phyloP scores from a whole-genome alignment of 2,888 invertebrate species.

The Agelastica alni region DNA sequence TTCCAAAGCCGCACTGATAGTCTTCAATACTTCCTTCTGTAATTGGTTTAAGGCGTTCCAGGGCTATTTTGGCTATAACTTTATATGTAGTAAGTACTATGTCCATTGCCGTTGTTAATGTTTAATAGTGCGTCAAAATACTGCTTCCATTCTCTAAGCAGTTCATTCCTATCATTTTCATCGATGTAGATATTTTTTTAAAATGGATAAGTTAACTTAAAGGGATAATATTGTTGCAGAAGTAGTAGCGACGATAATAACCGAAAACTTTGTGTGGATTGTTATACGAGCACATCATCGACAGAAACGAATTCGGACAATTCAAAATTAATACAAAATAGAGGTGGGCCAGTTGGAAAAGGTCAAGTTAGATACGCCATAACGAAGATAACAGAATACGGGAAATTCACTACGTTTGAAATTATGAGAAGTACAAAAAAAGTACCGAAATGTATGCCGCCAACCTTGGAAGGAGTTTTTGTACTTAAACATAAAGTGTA shows the following conservation, averaged over 20 bases:
- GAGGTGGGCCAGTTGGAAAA: constrained; percentile 3
- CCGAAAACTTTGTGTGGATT: constrained; percentile 24
- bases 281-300: constrained; percentile 27
- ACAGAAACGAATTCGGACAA: constrained; percentile 1
- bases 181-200: no score
- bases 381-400: constrained; percentile 49
- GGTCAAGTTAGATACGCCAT: constrained; percentile 45
- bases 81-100: no score
- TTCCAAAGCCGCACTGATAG: no score
- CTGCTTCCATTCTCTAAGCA: no score
- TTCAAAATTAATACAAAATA: constrained; percentile 4
- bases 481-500: constrained; percentile 31
- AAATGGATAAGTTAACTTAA: no score
- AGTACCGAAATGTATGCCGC: constrained; percentile 45
- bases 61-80: no score
- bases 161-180: no score
- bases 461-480: constrained; percentile 46
- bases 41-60: no score
- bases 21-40: no score
- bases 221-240: no score
- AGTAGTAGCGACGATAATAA: not conserved
- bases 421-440: constrained; percentile 49
- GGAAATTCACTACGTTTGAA: constrained; percentile 50
- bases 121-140: no score
- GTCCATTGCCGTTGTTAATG: no score